Conservation (phyloP, 1,140 invertebrate species). For the Acarapis woodi region DNA sequence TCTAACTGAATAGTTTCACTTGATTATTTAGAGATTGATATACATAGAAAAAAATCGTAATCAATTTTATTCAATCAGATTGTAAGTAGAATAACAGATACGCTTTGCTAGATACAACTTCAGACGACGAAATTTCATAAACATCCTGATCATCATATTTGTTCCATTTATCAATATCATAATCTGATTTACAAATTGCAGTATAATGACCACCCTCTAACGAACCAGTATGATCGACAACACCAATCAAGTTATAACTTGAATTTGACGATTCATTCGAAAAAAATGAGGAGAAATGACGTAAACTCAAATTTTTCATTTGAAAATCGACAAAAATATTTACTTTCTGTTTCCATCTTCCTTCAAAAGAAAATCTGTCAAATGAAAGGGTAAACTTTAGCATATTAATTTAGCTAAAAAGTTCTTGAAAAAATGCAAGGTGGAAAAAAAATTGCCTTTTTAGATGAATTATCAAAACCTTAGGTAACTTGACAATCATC, state of each 20-base stretch:
- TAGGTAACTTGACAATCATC: constrained; percentile 57
- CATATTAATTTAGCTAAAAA: not conserved
- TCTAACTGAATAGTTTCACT: not conserved
- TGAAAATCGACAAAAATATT: constrained; percentile 67
- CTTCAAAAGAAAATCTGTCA: constrained; percentile 29
- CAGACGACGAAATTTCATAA: constrained; percentile 29
- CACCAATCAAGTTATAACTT: constrained; percentile 9
- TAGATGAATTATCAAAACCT: constrained; percentile 62
- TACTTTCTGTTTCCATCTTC: constrained; percentile 41
- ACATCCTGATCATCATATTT: constrained; percentile 69
- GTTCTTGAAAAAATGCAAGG: not conserved
- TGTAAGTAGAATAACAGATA: constrained; percentile 11
- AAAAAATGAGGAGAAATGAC: not conserved
- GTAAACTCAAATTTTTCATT: constrained; percentile 15
- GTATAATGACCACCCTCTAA: constrained; percentile 76
- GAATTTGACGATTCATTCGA: not conserved
- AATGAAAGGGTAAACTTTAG: constrained; percentile 10
- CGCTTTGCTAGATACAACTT: constrained; percentile 23
- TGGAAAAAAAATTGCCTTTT: constrained; percentile 28
- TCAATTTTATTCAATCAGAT: too few species aligned
- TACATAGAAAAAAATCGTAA: too few species aligned
- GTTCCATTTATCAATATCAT: constrained; percentile 35
- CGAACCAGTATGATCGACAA: constrained; percentile 52
- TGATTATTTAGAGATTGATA: too few species aligned
- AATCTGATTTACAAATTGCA: constrained; percentile 30